Evolutionary conservation across 2,113 vertebrate species (phyloP).

Genomic region (Oxyruncus cristatus): DNA sequence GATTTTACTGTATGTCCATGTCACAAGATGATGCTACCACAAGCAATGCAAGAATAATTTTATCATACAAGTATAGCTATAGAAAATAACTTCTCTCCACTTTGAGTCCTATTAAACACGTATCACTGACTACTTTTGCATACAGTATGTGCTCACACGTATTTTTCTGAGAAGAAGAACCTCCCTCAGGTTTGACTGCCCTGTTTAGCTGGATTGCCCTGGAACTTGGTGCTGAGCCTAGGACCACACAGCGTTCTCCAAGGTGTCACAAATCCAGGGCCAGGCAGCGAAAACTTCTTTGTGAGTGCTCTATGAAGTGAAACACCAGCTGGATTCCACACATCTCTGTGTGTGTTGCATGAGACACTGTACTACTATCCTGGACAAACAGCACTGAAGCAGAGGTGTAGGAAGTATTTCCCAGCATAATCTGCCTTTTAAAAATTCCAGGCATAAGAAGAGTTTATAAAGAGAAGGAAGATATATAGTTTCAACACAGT

Average conservation of each 20-base stretch:
- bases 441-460: neutral
- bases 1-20: neutral
- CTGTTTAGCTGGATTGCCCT: neutral
- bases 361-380: neutral
- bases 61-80: neutral
- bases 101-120: neutral
- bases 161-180: neutral
- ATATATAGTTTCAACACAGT: neutral
- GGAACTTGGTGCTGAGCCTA: slow-evolving; percentile 6
- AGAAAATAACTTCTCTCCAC: neutral
- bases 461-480: neutral
- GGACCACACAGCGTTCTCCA: slow-evolving; percentile 59
- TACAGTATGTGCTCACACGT: neutral
- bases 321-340: neutral
- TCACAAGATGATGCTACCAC: neutral
- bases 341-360: neutral
- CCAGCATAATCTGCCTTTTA: neutral
- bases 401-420: neutral
- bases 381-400: neutral
- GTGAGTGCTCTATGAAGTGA: neutral
- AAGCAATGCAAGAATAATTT: neutral
- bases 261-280: slow-evolving; percentile 68
- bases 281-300: neutral
- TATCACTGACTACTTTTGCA: neutral
- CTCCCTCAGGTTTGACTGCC: neutral